phyloP scores from a whole-genome alignment of 2,113 vertebrate genomes.

The Oryzias curvinotus region DNA sequence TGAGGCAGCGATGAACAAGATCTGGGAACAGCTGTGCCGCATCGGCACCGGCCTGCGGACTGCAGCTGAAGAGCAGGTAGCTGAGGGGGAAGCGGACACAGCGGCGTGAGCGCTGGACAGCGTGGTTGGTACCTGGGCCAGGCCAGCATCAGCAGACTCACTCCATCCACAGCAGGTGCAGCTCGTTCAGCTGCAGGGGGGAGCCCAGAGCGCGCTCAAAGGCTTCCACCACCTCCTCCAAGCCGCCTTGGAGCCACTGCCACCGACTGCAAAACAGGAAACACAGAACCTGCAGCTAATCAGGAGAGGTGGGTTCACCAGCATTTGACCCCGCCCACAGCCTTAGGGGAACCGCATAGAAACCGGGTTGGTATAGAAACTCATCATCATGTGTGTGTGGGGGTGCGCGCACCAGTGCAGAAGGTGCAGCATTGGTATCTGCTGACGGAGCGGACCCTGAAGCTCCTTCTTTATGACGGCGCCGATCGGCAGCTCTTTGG shows the following conservation, averaged over 20 bases:
- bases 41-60: conserved; percentile 76
- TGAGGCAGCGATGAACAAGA: conserved; percentile 91
- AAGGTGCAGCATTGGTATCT: conserved; percentile 88
- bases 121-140: accelerated
- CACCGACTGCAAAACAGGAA: conserved; percentile 80
- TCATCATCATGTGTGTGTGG: not conserved
- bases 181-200: conserved; percentile 81
- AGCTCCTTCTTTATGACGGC: conserved; percentile 79
- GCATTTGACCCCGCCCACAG: not conserved
- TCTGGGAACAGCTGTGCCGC: conserved; percentile 84
- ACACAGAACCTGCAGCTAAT: not conserved
- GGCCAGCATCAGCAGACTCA: conserved; percentile 50
- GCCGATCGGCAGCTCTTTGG: conserved; percentile 78
- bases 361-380: not conserved
- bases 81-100: conserved; percentile 12
- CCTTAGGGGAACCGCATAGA: not conserved
- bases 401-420: conserved; percentile 82
- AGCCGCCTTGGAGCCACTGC: conserved; percentile 83
- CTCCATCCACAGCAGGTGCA: conserved; percentile 94
- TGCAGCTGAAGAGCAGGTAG: conserved; percentile 73
- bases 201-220: conserved; percentile 91
- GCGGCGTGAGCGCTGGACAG: not conserved
- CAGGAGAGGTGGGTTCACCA: not conserved
- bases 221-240: conserved; percentile 83
- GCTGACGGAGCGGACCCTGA: conserved; percentile 79